phyloP scores from a whole-genome alignment of 1,140 invertebrate genomes.

The Eriocheir sinensis region DNA sequence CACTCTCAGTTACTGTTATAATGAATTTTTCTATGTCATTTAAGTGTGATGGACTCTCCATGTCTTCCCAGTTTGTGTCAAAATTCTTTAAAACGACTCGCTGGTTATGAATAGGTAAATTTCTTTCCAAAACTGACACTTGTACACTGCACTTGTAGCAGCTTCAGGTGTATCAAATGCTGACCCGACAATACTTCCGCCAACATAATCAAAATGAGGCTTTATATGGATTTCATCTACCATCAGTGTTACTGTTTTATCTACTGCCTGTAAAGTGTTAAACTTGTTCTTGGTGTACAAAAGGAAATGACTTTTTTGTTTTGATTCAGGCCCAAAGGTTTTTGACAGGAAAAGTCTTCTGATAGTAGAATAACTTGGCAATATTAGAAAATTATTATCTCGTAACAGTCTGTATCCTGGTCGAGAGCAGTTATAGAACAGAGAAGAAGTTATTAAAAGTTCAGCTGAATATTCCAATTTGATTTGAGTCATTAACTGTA shows the following conservation, averaged over 20 bases:
- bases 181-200: slow-evolving; percentile 75
- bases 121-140: not conserved
- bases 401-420: slow-evolving; percentile 42
- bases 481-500: slow-evolving; percentile 48
- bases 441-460: slow-evolving; percentile 40
- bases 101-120: slow-evolving; percentile 1
- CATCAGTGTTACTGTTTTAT: slow-evolving; percentile 65
- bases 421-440: slow-evolving; percentile 54
- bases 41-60: not conserved
- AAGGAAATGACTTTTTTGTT: slow-evolving; percentile 31
- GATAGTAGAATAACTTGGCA: slow-evolving; percentile 39
- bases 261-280: not conserved
- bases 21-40: not conserved
- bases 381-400: slow-evolving; percentile 33
- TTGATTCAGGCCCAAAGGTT: not conserved
- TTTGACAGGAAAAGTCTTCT: slow-evolving; percentile 9
- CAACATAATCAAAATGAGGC: slow-evolving; percentile 75
- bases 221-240: slow-evolving; percentile 79
- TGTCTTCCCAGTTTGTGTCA: not conserved
- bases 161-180: slow-evolving; percentile 68
- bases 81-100: slow-evolving; percentile 23
- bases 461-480: slow-evolving; percentile 46
- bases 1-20: not conserved
- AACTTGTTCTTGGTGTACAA: slow-evolving; percentile 53
- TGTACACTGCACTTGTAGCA: slow-evolving; percentile 75